Base-by-base conservation (phyloP, 2,888 invertebrate genomes). In the Scaptomyza cyrtandrae region DNA sequence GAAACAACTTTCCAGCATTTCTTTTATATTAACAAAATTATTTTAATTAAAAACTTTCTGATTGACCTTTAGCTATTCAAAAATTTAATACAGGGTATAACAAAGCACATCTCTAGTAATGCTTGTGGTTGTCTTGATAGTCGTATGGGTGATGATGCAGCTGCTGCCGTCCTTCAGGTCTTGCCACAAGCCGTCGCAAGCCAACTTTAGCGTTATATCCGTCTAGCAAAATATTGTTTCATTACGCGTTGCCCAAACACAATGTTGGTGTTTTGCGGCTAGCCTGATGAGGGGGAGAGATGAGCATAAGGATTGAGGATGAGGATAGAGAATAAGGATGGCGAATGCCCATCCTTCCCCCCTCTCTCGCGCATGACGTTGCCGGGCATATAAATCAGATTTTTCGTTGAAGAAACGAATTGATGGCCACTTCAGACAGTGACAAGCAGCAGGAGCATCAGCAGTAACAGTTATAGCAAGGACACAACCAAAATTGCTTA, bases 311-410 rank as follows among this genome's bases (percentile, higher is more conserved):
- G 37, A 27, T 13, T 53, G 48, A 29, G 54, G 56, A 45, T 60
- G 58, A 33, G 43, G 6, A 44, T 46, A 57, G 53, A 37, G 43
- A 10, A 46, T 43, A 56, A 37, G n/a, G 37, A 39, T 39, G 14
- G 39, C 39, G 14, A 14, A 14, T 14, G 39, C 43, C 9, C 59
- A 41, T 11, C 24, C n/a, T 2, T 6, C 37, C n/a, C 7, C 13
- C n/a, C 14, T 14, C 9, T 39, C 14, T 3, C 41, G 14, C 39
- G 77, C 84, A 74, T 77, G 77, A 82, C 71, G 84, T 80, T 84
- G 79, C 66, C 77, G 75, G 71, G 88, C 83, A 87, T 88, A 86
- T 88, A 88, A 85, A 85, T 88, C 85, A 86, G 81, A 88, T 85
- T 85, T 87, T 74, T 67, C 19, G 52, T 37, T 27, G 37, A 76